These are phyloP conservation scores for Maniola jurtina DNA, from an alignment of 1,140 invertebrate genomes.

Conservation along the genomic window DNA sequence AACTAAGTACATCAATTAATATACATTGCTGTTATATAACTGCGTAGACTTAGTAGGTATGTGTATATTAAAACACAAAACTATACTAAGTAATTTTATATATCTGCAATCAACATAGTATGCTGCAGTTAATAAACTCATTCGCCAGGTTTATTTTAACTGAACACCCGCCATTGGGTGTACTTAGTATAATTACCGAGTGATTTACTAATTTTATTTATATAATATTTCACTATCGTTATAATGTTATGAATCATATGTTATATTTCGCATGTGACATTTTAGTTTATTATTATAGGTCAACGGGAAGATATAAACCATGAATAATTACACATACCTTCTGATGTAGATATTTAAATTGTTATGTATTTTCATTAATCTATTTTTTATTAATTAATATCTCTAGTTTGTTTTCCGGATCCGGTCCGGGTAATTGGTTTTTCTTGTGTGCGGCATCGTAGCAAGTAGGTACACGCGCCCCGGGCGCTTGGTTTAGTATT, in stretches of 20 bases:
- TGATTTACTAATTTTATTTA: constrained; percentile 40
- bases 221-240: constrained; percentile 20
- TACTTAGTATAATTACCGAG: constrained; percentile 39
- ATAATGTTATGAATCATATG: constrained; percentile 35
- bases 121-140: neutral
- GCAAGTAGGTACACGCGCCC: too few species aligned
- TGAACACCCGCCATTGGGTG: neutral
- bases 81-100: neutral
- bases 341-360: neutral
- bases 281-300: constrained; percentile 16
- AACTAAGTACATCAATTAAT: too few species aligned
- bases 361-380: neutral
- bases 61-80: too few species aligned
- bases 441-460: too few species aligned
- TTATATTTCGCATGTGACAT: constrained; percentile 51
- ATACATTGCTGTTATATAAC: too few species aligned
- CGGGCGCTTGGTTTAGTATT: too few species aligned
- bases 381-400: too few species aligned
- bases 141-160: neutral
- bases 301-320: constrained; percentile 16
- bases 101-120: neutral
- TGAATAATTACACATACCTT: neutral
- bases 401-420: too few species aligned
- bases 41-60: too few species aligned
- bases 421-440: too few species aligned